Conservation (phyloP, 2,113 vertebrate genomes). For the Nyctereutes procyonoides region DNA sequence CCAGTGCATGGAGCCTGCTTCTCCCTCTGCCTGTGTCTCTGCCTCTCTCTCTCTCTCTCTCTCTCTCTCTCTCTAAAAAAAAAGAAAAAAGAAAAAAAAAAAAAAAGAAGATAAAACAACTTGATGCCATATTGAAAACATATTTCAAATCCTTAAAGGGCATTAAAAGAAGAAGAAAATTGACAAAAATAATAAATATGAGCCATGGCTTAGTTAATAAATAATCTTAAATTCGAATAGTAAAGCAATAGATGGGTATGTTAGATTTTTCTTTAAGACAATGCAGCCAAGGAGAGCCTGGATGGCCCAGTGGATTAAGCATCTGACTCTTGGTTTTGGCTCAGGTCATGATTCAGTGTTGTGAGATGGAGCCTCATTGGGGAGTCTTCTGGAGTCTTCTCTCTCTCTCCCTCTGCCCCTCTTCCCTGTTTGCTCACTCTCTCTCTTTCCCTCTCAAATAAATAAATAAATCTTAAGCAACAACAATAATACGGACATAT, state of each 20-base stretch:
- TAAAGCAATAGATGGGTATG: too few species aligned
- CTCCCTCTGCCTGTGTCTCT: too few species aligned
- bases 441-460: background rate
- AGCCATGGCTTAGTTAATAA: background rate
- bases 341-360: background rate
- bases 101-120: background rate
- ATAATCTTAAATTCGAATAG: background rate
- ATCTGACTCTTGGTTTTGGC: background rate
- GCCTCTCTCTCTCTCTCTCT: too few species aligned
- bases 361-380: background rate
- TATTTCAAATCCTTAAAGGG: background rate
- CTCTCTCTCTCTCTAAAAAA: too few species aligned
- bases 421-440: background rate
- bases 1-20: too few species aligned
- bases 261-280: background rate
- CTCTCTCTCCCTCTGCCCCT: background rate
- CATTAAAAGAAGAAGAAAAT: background rate
- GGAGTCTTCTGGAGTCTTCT: background rate
- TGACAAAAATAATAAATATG: background rate
- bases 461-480: background rate
- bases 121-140: background rate
- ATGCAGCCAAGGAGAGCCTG: background rate
- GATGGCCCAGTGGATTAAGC: background rate
- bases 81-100: too few species aligned
- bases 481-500: background rate